Evolutionary conservation across 2,113 vertebrate species (phyloP), one percentile per base, ranked within the genome.

Genomic region (Oncorhynchus nerka): DNA sequence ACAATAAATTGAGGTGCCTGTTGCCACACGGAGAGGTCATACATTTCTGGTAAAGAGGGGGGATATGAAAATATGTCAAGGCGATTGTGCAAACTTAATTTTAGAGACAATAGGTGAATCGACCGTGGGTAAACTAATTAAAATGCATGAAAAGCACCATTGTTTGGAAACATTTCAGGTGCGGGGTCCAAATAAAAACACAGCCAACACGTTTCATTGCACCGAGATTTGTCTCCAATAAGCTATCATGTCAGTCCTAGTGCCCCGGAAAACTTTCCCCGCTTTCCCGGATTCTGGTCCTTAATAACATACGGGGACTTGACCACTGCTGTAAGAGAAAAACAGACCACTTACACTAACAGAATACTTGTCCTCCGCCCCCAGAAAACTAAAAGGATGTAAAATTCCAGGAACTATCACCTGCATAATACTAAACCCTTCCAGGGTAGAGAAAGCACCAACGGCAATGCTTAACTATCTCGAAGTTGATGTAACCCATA

Each of bases 301-400:
- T 61, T 4, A n/a, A 12, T 61, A 15, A 61, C 59, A 1, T n/a
- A 61, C 5, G 3, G 15, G 59, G n/a, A 61, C 57, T 61, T 8
- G 57, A 3, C 59, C 59, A 61, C 15, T 51, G 15, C 15, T 51
- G 49, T 51, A 51, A 51, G 15, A 16, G 4, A 51, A 16, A 16
- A 9, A 22, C 1, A n/a, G 16, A 11, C 57, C 16, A 6, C 32
- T 61, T 61, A 16, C 2, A 22, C 4, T 6, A 32, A 68, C 16
- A 19, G 66, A n/a, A 69, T 26, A 26, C 51, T 22, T 34, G 32
- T 32, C 28, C 20, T 26, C 22, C 66, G 3, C 19, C n/a, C 61
- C 69, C 76, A 61, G 22, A 69, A 68, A 48, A 66, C 64, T 16
- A 70, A 51, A 72, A 68, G 34, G 51, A 76, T 73, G 30, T 68